These are phyloP conservation scores for Rhea pennata DNA, from an alignment of 2,113 vertebrate species.

Conservation along the genomic window DNA sequence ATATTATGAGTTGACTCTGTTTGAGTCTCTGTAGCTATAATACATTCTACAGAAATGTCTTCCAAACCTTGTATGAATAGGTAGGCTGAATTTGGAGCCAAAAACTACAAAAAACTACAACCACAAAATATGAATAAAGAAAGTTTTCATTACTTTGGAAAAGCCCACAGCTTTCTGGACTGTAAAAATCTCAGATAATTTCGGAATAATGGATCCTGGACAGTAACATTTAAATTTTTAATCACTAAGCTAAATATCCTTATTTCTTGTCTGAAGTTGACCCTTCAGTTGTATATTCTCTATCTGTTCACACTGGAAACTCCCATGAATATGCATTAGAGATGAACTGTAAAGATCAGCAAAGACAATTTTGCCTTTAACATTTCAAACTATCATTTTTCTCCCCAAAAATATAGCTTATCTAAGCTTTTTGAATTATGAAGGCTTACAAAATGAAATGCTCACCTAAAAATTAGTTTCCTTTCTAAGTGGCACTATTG, in stretches of 20 bases:
- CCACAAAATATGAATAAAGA: slow-evolving; percentile 39
- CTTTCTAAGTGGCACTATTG: background rate
- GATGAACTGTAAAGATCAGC: background rate
- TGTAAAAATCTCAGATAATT: slow-evolving; percentile 16
- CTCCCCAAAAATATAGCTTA: background rate
- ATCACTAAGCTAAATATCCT: slow-evolving; percentile 38
- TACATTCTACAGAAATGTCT: background rate
- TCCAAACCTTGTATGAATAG: slow-evolving; percentile 43
- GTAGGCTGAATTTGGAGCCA: slow-evolving; percentile 60
- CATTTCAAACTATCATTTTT: background rate
- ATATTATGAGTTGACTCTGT: background rate
- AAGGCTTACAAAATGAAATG: background rate
- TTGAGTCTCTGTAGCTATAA: background rate
- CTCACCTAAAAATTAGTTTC: background rate
- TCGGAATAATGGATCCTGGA: slow-evolving; percentile 17
- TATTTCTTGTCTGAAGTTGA: slow-evolving; percentile 43
- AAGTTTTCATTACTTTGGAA: slow-evolving; percentile 16
- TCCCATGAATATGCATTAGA: background rate
- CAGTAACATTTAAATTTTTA: slow-evolving; percentile 38
- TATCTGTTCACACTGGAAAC: background rate
- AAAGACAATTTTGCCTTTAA: background rate
- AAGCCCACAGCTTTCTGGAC: background rate
- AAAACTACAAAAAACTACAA: slow-evolving; percentile 48
- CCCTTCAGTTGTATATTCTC: background rate
- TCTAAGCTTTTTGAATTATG: background rate